Conservation (phyloP, 2,113 vertebrate species). For the Charina bottae region DNA sequence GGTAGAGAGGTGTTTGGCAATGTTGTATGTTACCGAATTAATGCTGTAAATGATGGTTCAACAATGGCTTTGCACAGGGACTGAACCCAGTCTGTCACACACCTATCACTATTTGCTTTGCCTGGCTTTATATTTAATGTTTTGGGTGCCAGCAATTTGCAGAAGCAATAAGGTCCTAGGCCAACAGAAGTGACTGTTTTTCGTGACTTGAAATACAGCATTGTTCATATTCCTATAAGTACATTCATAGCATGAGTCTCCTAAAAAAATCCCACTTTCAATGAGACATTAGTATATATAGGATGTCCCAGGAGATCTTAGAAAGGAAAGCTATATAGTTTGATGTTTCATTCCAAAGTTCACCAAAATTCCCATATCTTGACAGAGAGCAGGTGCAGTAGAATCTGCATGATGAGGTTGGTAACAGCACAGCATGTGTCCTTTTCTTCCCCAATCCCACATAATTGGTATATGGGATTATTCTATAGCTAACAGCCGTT, state of each 20-base stretch:
- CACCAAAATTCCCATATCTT: neutral
- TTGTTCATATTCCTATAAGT: too few species aligned
- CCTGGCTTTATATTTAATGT: neutral
- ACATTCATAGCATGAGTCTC: too few species aligned
- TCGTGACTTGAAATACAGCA: neutral
- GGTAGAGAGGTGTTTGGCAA: too few species aligned
- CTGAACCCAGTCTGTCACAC: neutral
- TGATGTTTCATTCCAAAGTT: neutral
- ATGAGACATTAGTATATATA: too few species aligned
- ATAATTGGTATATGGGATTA: neutral
- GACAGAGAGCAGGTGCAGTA: neutral
- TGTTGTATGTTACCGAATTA: too few species aligned
- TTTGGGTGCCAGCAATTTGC: neutral
- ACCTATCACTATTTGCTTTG: neutral
- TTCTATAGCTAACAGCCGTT: slow-evolving; percentile 8
- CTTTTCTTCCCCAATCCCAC: neutral
- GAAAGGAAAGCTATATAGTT: neutral
- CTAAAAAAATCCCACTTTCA: too few species aligned
- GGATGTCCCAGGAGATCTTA: too few species aligned
- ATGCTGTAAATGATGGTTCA: neutral
- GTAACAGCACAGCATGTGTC: neutral
- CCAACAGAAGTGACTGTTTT: neutral
- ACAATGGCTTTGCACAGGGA: neutral
- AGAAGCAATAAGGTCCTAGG: neutral
- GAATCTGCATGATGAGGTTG: neutral